These are phyloP conservation scores for Drosophila asahinai DNA, from an alignment of 1,140 invertebrate genomes.

Conservation along the genomic window DNA sequence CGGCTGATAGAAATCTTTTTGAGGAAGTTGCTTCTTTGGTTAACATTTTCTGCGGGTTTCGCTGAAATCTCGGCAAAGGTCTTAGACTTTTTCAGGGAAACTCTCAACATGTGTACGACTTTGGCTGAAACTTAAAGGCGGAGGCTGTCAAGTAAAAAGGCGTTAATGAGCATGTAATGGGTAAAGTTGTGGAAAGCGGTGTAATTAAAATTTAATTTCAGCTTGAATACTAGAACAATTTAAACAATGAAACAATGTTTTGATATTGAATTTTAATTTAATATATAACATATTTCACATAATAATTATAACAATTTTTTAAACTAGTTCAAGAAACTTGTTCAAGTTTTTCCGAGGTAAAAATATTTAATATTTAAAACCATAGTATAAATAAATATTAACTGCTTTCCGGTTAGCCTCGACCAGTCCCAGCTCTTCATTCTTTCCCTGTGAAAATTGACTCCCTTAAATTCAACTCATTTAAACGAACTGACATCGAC, in stretches of 20 bases:
- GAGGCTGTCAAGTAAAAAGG: background rate
- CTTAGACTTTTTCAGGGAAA: background rate
- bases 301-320: too few species aligned
- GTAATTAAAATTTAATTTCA: slow-evolving; percentile 9
- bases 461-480: background rate
- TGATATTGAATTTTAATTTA: too few species aligned
- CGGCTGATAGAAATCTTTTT: slow-evolving; percentile 20
- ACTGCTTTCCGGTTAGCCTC: too few species aligned
- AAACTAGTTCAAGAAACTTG: too few species aligned
- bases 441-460: background rate
- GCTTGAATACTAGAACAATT: background rate
- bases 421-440: too few species aligned
- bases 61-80: slow-evolving; percentile 10
- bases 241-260: too few species aligned
- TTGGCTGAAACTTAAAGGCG: slow-evolving; percentile 2
- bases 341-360: too few species aligned
- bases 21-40: slow-evolving; percentile 23
- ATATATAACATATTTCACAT: too few species aligned
- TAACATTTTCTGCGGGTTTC: slow-evolving; percentile 32
- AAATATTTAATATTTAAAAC: too few species aligned
- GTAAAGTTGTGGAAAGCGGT: slow-evolving; percentile 7
- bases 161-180: slow-evolving; percentile 31
- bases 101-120: slow-evolving; percentile 16
- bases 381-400: too few species aligned
- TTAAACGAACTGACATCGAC: background rate